Evolutionary conservation across 37 sponge, comb jelly and placozoan genomes (phyloP).

Genomic region (Petrosia ficiformis): DNA sequence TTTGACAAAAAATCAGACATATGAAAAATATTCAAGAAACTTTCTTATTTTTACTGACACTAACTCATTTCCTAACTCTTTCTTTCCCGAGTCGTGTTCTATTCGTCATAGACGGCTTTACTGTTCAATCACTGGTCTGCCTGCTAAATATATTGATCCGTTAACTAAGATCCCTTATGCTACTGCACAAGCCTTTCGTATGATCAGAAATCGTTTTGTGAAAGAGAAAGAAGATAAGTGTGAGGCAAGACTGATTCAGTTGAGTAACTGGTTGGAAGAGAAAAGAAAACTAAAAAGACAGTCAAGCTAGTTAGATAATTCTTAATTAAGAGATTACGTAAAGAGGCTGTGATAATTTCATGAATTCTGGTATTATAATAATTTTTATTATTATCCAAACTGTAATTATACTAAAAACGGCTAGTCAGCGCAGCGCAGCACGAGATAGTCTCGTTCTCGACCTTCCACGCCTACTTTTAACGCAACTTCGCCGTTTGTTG

Average conservation of each 20-base stretch:
- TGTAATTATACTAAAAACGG: too few relatives aligned
- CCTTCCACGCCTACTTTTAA: too few relatives aligned
- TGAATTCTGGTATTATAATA: too few relatives aligned
- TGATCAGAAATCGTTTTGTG: conserved; percentile 69
- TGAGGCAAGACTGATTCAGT: conserved; percentile 65
- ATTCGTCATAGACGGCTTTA: conserved; percentile 23
- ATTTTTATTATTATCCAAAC: too few relatives aligned
- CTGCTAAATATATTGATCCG: conserved; percentile 95
- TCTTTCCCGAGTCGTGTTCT: conserved; percentile 23
- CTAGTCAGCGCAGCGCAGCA: too few relatives aligned
- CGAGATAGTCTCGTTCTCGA: too few relatives aligned
- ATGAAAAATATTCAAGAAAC: conserved; percentile 69
- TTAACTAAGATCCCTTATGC: conserved; percentile 89
- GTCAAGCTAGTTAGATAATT: too few relatives aligned
- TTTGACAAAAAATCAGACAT: not conserved
- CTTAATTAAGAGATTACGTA: too few relatives aligned
- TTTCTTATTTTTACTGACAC: conserved; percentile 89
- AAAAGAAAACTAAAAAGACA: conserved; percentile 35
- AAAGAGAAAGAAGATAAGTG: conserved; percentile 75
- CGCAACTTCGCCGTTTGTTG: too few relatives aligned
- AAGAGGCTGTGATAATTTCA: too few relatives aligned
- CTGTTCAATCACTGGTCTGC: conserved; percentile 91
- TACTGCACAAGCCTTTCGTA: conserved; percentile 85
- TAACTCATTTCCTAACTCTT: conserved; percentile 53
- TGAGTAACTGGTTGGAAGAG: conserved; percentile 79